Conservation (phyloP, 2,113 vertebrate genomes). For the Apus apus region DNA sequence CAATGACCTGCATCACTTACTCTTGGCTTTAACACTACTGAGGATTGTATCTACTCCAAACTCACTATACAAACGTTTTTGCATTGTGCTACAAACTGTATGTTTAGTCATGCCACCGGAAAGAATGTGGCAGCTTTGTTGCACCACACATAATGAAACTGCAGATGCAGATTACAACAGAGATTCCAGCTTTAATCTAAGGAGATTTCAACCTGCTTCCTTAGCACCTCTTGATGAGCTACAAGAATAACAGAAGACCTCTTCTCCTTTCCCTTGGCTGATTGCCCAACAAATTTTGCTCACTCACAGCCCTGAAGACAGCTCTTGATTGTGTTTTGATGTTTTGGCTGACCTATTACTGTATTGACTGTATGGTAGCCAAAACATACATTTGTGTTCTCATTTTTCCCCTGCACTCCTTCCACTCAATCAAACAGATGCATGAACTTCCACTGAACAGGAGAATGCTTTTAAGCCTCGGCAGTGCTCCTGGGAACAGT, state of each 20-base stretch:
- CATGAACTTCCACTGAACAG: conserved; percentile 69
- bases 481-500: conserved; percentile 74
- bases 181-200: neutral
- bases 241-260: neutral
- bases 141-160: neutral
- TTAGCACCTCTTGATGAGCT: neutral
- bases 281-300: conserved; percentile 59
- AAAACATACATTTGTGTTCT: conserved; percentile 91
- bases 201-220: neutral
- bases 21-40: neutral
- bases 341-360: conserved; percentile 87
- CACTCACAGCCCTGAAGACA: conserved; percentile 79
- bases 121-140: neutral
- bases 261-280: conserved; percentile 41
- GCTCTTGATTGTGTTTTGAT: conserved; percentile 93
- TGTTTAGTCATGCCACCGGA: neutral
- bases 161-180: neutral
- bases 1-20: neutral
- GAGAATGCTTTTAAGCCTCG: conserved; percentile 75
- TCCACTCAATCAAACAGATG: conserved; percentile 81
- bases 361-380: conserved; percentile 85
- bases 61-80: rapidly evolving
- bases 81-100: neutral
- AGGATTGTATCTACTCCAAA: neutral
- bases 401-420: conserved; percentile 81